Conservation (phyloP, 2,888 invertebrate species). For the Eurytoma adleriae region DNA sequence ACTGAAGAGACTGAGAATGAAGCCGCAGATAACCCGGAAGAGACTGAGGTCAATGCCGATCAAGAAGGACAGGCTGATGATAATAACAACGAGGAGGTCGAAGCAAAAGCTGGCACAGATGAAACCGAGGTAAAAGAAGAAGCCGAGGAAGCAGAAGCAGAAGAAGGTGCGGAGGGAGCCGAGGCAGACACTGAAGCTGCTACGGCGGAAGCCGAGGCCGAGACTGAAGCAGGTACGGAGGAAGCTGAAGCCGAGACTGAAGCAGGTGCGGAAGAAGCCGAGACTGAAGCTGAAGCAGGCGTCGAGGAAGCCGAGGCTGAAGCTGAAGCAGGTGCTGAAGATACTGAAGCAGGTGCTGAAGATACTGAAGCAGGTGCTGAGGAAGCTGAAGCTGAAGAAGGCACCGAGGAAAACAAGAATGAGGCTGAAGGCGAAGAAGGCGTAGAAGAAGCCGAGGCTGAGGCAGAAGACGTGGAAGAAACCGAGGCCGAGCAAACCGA, state of each 20-base stretch:
- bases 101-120: conserved; percentile 27
- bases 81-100: conserved; percentile 55
- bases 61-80: conserved; percentile 49
- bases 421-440: conserved; percentile 25
- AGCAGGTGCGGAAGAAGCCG: conserved; percentile 56
- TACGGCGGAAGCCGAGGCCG: conserved; percentile 48
- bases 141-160: conserved; percentile 22
- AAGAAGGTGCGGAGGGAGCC: conserved; percentile 51
- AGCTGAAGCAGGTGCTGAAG: conserved; percentile 49
- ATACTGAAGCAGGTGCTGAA: conserved; percentile 27
- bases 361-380: conserved; percentile 29
- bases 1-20: conserved; percentile 47
- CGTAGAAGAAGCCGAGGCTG: conserved; percentile 52
- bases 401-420: conserved; percentile 59
- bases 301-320: conserved; percentile 57
- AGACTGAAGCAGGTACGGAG: conserved; percentile 10
- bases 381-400: conserved; percentile 29
- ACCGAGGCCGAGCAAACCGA: conserved; percentile 40
- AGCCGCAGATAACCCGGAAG: conserved; percentile 44
- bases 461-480: conserved; percentile 38
- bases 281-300: conserved; percentile 60
- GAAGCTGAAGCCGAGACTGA: conserved; percentile 44
- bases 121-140: conserved; percentile 54
- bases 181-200: conserved; percentile 54
- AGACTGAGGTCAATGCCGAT: conserved; percentile 61